phyloP scores from a whole-genome alignment of 2,888 invertebrate genomes.

The Prionchulus punctatus region DNA sequence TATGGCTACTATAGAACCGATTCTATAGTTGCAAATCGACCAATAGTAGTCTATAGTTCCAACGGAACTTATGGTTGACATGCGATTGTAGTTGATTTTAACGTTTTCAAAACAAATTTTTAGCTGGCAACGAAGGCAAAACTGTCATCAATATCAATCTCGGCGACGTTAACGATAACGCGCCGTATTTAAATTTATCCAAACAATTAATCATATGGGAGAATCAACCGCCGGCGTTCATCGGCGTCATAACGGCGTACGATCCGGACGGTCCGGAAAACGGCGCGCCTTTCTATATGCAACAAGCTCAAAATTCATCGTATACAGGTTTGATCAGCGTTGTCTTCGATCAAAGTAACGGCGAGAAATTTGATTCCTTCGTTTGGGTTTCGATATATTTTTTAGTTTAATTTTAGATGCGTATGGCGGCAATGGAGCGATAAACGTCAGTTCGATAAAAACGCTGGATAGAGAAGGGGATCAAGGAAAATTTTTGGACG shows the following conservation, averaged over 20 bases:
- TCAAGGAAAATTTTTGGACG: conserved; percentile 65
- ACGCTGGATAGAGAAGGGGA: conserved; percentile 81
- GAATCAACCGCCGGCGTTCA: conserved; percentile 69
- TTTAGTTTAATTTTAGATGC: conserved; percentile 55
- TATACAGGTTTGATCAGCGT: conserved; percentile 69
- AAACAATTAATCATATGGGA: conserved; percentile 65
- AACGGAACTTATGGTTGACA: no score
- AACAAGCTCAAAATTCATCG: conserved; percentile 40
- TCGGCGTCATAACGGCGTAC: conserved; percentile 13
- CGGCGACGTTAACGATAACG: conserved; percentile 76
- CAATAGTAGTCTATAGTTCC: no score
- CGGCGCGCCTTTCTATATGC: conserved; percentile 83
- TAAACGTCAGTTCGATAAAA: conserved; percentile 70
- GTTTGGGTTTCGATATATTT: not conserved
- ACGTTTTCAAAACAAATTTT: no score
- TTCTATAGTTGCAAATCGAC: no score
- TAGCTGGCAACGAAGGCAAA: conserved; percentile 58
- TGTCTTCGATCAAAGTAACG: conserved; percentile 79
- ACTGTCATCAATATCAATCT: conserved; percentile 60
- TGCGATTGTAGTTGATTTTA: not conserved
- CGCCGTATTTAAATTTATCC: conserved; percentile 52
- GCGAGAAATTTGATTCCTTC: not conserved
- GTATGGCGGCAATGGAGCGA: conserved; percentile 66
- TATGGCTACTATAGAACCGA: no score
- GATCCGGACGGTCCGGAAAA: conserved; percentile 52